Evolutionary conservation across 1,140 invertebrate genomes (phyloP).

Genomic region (Halictus rubicundus): DNA sequence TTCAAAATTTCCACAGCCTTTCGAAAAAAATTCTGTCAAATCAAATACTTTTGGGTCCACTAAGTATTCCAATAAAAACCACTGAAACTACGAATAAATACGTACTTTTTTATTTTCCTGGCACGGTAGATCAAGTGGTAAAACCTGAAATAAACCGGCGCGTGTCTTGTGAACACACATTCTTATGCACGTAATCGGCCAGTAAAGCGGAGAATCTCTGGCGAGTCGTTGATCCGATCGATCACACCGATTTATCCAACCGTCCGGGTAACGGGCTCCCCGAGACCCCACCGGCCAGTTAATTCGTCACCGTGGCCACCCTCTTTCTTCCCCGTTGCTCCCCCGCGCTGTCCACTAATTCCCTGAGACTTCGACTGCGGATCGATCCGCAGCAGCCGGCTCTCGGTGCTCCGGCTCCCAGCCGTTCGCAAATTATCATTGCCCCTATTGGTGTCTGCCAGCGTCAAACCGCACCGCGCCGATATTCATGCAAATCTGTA

Average conservation of each 20-base stretch:
- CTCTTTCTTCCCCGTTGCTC: slow-evolving; percentile 1
- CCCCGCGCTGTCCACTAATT: slow-evolving; percentile 17
- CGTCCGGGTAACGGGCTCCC: not conserved
- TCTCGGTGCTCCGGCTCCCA: not conserved
- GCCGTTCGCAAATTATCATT: slow-evolving; percentile 32
- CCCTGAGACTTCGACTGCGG: not conserved
- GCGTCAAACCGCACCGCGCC: slow-evolving; percentile 24
- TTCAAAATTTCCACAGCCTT: too few species aligned
- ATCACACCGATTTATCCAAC: slow-evolving; percentile 10
- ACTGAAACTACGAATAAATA: too few species aligned
- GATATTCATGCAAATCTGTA: slow-evolving; percentile 42
- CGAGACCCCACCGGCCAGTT: not conserved
- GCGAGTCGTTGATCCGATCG: not conserved
- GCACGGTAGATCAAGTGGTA: too few species aligned
- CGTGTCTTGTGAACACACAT: too few species aligned
- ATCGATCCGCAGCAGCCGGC: slow-evolving; percentile 6
- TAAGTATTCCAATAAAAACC: too few species aligned
- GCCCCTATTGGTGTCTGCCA: slow-evolving; percentile 23
- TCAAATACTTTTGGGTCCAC: too few species aligned
- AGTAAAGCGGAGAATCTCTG: not conserved
- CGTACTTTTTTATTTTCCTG: too few species aligned
- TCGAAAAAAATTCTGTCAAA: too few species aligned
- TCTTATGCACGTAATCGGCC: not conserved
- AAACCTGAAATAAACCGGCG: too few species aligned
- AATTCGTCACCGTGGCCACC: slow-evolving; percentile 13